Evolutionary conservation across 2,888 invertebrate genomes (phyloP).

Genomic region (Aleiodes testaceus): DNA sequence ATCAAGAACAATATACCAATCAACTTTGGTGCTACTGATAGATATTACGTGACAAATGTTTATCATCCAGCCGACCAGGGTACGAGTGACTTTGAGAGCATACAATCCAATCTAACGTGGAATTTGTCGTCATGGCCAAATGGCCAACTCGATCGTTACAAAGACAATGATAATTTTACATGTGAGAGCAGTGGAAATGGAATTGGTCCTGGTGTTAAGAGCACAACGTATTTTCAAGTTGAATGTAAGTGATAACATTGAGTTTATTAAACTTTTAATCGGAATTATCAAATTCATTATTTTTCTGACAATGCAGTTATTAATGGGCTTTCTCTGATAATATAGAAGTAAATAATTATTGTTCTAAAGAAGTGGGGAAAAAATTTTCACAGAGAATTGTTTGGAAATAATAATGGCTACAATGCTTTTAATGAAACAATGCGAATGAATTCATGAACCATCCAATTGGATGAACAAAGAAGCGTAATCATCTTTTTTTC

Average conservation of each 20-base stretch:
- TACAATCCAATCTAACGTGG: slow-evolving; percentile 91
- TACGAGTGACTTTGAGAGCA: slow-evolving; percentile 91
- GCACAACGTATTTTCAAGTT: slow-evolving; percentile 88
- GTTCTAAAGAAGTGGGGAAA: too few species aligned
- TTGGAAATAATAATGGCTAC: too few species aligned
- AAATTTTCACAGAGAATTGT: too few species aligned
- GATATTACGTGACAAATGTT: slow-evolving; percentile 81
- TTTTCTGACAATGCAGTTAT: too few species aligned
- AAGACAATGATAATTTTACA: slow-evolving; percentile 85
- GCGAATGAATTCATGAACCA: too few species aligned
- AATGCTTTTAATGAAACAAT: too few species aligned
- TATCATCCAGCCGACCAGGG: slow-evolving; percentile 83
- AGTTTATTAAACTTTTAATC: too few species aligned
- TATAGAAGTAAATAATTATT: too few species aligned
- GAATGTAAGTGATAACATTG: slow-evolving; percentile 82
- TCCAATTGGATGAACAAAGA: background rate
- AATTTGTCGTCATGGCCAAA: slow-evolving; percentile 90
- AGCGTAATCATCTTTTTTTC: too few species aligned
- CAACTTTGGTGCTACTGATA: slow-evolving; percentile 74
- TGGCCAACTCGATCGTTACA: slow-evolving; percentile 82
- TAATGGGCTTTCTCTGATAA: too few species aligned
- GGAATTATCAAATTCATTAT: too few species aligned
- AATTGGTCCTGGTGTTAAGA: slow-evolving; percentile 87
- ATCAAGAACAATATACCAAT: slow-evolving; percentile 84
- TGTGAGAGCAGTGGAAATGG: slow-evolving; percentile 86